Evolutionary conservation across 2,888 invertebrate genomes (phyloP), one percentile per base, ranked within the genome.

Genomic region (Andrena trimmerana): DNA sequence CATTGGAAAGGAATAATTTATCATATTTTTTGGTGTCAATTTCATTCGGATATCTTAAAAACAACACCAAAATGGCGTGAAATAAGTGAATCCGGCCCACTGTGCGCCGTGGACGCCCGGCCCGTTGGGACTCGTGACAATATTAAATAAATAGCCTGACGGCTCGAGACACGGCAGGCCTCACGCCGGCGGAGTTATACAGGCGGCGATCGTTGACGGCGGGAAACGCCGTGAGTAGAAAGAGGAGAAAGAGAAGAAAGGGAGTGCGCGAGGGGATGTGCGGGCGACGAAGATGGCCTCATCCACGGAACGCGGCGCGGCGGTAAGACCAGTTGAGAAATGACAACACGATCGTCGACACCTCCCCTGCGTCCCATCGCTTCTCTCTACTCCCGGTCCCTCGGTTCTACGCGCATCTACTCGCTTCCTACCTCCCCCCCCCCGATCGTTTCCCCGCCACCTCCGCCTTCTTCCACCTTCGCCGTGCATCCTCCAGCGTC

Each of bases 261-360:
- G 33, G 63, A 54, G 31, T 3, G 54, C 59, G 2, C 27, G 24
- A 52, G 65, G 71, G 68, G 72, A 60, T 31, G 81, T 70, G 65
- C 52, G 57, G 57, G 20, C 16, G 72, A 42, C 36, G 67, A 70
- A 31, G 52, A 79, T 48, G 54, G 62, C 54, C 85, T 85, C 78
- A 65, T 84, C 82, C 75, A 84, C 59, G 76, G 84, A 86, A 86
- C 85, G 81, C 81, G 84, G 81, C 85, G 85, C 81, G 84, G 81
- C 85, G 85, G 81, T 85, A 86, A 71, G 81, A 80, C 82, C 81
- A 66, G 80, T 89, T 91, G 91, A 92, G 88, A 92, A 92, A 92
- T 91, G 90, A 92, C 92, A 88, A 91, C 91, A 91, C 90, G 91
- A 91, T 89, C 81, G 87, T 87, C 87, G 87, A 91, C 91, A 90